Evolutionary conservation across 2,888 invertebrate species (phyloP), one percentile per base, ranked within the genome.

Genomic region (Helobdella robusta): DNA sequence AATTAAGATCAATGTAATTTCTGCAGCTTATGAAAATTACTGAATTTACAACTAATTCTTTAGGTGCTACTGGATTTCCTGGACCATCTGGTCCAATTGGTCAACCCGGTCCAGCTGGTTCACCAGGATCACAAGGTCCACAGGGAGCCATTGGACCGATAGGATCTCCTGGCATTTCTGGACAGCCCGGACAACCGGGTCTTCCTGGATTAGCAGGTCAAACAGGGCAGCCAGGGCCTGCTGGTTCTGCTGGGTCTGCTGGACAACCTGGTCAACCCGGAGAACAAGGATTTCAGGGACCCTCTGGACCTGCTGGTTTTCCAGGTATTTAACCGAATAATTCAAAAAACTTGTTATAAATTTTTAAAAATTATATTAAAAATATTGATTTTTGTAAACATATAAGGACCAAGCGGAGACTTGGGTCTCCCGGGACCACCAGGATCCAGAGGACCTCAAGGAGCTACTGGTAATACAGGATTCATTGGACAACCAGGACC

Each of bases 41-140:
- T n/a, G n/a, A n/a, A n/a, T n/a, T n/a, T n/a, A 18, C 52, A n/a
- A 11, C 23, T 18, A 52, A 52, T 32, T 30, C 30, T n/a, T 20
- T 59, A 59, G 61, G 62, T 23, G n/a, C 48, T 20, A 35, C 62
- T 56, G 68, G 66, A 18, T 32, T 23, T 46, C 8, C 59, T 48
- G 69, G 69, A 35, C 61, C 68, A 6, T 36, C 64, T 32, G 69
- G 69, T n/a, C 65, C 64, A 44, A 20, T 48, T 28, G 68, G 68
- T 23, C 64, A 56, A 25, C 4, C 28, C 6, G 60, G 50, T 32
- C 50, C 20, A 35, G 23, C 23, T 1, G 46, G 67, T 8, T 23
- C 25, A 5, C n/a, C 48, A 30, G 62, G 62, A 46, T 50, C 6
- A 36, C 36, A 18, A 54, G 70, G 70, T 44, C 64, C 59, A 18